Evolutionary conservation across 2,113 vertebrate genomes (phyloP).

Genomic region (Tretioscincus oriximinensis): DNA sequence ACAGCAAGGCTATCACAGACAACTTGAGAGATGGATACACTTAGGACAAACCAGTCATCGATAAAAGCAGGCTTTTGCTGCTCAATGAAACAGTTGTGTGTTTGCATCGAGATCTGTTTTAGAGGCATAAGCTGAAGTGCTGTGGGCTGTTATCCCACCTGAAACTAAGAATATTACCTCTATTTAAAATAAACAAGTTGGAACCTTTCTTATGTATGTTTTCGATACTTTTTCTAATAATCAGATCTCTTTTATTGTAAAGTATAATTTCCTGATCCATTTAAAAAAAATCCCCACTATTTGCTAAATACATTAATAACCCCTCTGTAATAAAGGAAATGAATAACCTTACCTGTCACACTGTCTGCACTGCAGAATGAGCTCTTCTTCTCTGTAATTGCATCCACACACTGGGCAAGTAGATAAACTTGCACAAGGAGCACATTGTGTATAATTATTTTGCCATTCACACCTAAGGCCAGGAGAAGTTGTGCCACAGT

Average conservation of each 20-base stretch:
- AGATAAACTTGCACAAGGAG: conserved; percentile 87
- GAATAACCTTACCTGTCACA: conserved; percentile 85
- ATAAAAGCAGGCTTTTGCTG: not conserved
- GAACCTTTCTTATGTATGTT: not conserved
- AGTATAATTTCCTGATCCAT: not conserved
- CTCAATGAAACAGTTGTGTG: not conserved
- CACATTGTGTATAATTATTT: conserved; percentile 95
- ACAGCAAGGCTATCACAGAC: no score
- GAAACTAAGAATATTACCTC: not conserved
- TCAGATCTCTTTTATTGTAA: not conserved
- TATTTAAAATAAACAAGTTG: no score
- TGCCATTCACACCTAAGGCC: conserved; percentile 93
- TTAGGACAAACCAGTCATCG: not conserved
- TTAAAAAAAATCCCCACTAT: not conserved
- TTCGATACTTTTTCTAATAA: not conserved
- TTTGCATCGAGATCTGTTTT: not conserved
- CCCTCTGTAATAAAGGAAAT: not conserved
- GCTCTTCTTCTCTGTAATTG: conserved; percentile 85
- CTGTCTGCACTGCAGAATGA: conserved; percentile 91
- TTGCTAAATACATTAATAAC: not conserved
- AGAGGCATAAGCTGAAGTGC: not conserved
- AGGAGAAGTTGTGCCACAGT: conserved; percentile 90
- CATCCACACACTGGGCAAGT: conserved; percentile 84
- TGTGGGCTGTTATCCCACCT: not conserved
- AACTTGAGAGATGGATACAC: not conserved